phyloP scores from a whole-genome alignment of 2,113 vertebrate genomes.

The Cettia cetti region DNA sequence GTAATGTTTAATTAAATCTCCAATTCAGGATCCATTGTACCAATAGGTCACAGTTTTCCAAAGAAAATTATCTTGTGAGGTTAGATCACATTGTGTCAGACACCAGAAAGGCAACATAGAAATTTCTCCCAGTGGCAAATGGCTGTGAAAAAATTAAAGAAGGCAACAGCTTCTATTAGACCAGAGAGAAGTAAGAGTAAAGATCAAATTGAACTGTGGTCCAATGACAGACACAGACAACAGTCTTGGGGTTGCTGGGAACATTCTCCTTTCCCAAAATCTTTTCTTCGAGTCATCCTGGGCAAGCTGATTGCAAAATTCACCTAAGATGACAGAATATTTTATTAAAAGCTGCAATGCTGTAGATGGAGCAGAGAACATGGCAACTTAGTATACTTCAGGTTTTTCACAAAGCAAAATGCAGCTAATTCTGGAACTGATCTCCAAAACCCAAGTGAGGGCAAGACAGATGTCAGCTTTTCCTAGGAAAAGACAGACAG shows the following conservation, averaged over 20 bases:
- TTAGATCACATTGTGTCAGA: background rate
- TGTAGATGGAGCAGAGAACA: background rate
- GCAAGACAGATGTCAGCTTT: background rate
- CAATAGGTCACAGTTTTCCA: accelerated
- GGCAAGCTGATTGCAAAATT: background rate
- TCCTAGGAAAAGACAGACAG: background rate
- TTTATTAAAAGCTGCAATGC: background rate
- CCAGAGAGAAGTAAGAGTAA: background rate
- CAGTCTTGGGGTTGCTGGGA: background rate
- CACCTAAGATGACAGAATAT: background rate
- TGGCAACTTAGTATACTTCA: background rate
- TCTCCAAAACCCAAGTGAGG: background rate
- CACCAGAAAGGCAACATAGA: background rate
- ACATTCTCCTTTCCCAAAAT: background rate
- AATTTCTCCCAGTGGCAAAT: background rate
- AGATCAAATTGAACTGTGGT: background rate
- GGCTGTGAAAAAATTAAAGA: background rate
- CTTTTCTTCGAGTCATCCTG: background rate
- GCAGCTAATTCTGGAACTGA: background rate
- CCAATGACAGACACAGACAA: background rate
- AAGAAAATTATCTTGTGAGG: background rate
- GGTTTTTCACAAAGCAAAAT: background rate
- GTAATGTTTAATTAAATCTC: background rate
- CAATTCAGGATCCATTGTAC: background rate
- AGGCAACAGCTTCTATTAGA: background rate